Evolutionary conservation across 2,113 vertebrate species (phyloP).

Genomic region (Corvus hawaiiensis): DNA sequence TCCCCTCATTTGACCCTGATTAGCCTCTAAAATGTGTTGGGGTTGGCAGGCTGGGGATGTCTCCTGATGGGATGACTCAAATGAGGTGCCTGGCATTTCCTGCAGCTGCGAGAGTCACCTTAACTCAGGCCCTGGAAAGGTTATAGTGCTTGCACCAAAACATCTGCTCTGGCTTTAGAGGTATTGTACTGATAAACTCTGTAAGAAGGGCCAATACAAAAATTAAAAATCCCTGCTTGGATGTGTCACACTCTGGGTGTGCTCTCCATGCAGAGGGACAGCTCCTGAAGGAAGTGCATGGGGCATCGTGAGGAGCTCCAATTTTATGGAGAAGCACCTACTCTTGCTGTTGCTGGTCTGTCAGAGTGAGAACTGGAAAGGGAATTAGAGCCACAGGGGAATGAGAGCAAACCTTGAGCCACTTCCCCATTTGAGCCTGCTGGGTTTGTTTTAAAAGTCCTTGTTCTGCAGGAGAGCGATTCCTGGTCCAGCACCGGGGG

Average conservation of each 20-base stretch:
- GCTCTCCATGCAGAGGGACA: background rate
- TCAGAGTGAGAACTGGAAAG: background rate
- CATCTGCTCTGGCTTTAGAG: background rate
- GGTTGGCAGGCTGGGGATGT: background rate
- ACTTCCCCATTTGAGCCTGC: background rate
- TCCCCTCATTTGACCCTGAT: background rate
- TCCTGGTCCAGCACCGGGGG: background rate
- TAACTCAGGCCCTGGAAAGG: background rate
- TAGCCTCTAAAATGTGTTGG: background rate
- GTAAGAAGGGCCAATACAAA: background rate
- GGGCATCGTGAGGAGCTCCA: background rate
- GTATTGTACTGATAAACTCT: background rate
- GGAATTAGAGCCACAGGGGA: background rate
- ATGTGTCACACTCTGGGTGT: accelerated
- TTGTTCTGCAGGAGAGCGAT: background rate
- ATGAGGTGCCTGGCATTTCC: background rate
- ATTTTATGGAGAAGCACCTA: accelerated
- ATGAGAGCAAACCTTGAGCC: background rate
- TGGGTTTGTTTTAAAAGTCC: background rate
- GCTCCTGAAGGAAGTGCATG: background rate
- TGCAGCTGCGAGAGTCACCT: background rate
- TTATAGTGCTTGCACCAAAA: background rate
- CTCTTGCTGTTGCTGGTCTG: background rate
- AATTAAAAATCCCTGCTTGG: background rate
- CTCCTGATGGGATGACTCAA: background rate